Conservation (phyloP, 2,888 invertebrate species). For the Lithophane ornitopus region DNA sequence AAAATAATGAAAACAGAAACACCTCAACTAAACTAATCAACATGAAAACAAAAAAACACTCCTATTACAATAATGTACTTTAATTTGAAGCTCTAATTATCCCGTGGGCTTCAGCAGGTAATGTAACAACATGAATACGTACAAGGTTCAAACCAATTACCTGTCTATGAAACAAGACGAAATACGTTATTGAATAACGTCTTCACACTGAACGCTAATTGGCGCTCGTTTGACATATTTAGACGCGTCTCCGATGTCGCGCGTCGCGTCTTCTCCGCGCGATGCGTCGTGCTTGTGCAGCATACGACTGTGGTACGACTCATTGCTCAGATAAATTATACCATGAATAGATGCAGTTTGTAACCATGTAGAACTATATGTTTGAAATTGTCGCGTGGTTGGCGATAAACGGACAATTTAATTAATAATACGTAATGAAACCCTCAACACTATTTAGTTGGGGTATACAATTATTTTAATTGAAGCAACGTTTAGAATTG, state of each 20-base stretch:
- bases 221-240: conserved; percentile 34
- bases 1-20: not conserved
- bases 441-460: conserved; percentile 20
- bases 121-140: conserved; percentile 31
- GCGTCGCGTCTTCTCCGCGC: conserved; percentile 19
- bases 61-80: not conserved
- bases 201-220: conserved; percentile 40
- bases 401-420: conserved; percentile 10
- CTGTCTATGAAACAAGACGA: conserved; percentile 43
- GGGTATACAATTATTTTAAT: conserved; percentile 42
- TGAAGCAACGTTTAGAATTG: conserved; percentile 30
- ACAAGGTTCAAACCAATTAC: conserved; percentile 38
- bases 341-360: conserved; percentile 1
- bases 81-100: conserved; percentile 9
- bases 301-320: too few species aligned
- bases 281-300: conserved; percentile 16
- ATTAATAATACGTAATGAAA: conserved; percentile 16
- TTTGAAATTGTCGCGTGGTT: not conserved
- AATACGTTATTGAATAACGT: conserved; percentile 38
- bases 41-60: not conserved
- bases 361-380: not conserved
- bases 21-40: not conserved
- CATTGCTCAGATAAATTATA: conserved; percentile 24
- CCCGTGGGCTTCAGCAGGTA: conserved; percentile 3
- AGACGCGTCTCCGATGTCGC: conserved; percentile 13